Evolutionary conservation across 2,888 invertebrate genomes (phyloP), one percentile per base, ranked within the genome.

Genomic region (Protodeltote pygarga): DNA sequence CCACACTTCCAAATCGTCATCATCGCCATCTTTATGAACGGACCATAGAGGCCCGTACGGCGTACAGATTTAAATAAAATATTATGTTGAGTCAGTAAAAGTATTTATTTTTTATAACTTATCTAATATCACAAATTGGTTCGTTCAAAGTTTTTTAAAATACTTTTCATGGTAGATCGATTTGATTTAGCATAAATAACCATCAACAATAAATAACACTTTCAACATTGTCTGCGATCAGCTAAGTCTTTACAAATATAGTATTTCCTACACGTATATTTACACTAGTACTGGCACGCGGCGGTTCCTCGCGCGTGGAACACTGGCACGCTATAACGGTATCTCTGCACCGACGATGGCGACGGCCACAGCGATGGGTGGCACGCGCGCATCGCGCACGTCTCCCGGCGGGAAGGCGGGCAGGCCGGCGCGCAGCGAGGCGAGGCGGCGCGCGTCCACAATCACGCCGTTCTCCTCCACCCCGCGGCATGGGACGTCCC

Each of bases 121-220:
- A 57, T 49, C 61, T 74, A 78, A 63, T 75, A 75, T 78, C 79
- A 78, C 76, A 77, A 73, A 64, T 75, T 48, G 64, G 66, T 72
- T 73, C 68, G 53, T 50, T 49, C 13, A 24, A 6, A 14, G n/a
- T n/a, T n/a, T n/a, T n/a, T n/a, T n/a, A n/a, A n/a, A n/a, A n/a
- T n/a, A n/a, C n/a, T n/a, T n/a, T n/a, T n/a, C n/a, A n/a, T n/a
- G n/a, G n/a, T n/a, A n/a, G n/a, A n/a, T n/a, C n/a, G n/a, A n/a
- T n/a, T n/a, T n/a, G n/a, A n/a, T n/a, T n/a, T n/a, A n/a, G n/a
- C n/a, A n/a, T n/a, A n/a, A n/a, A n/a, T n/a, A n/a, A 41, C 10
- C 10, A 9, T 27, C n/a, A 35, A 44, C 27, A 9, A 10, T 9
- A 35, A 29, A 29, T 3, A 10, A 10, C 20, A 19, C 6, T 11